Evolutionary conservation across 2,888 invertebrate genomes (phyloP), one percentile per base, ranked within the genome.

Genomic region (Patella depressa): DNA sequence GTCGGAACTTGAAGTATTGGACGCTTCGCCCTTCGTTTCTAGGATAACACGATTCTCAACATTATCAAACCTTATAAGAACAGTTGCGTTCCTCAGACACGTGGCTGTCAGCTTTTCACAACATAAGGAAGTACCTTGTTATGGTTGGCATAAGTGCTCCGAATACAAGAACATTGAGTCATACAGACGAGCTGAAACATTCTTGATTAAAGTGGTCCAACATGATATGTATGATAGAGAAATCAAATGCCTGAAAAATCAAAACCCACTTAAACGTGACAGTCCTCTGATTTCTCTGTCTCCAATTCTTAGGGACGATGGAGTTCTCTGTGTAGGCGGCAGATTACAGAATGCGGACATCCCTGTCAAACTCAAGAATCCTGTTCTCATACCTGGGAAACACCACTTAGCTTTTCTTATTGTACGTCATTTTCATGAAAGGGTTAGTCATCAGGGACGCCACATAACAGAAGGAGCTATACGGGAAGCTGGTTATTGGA

Each of bases 151-250:
- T 34, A 34, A 34, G 34, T 34, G 34, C 34, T 34, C 34, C 4
- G 34, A 34, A 34, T 34, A 34, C 34, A 34, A 34, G 7, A 34
- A 34, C 34, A 34, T 34, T 34, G 34, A 34, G 34, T 34, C 34
- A 4, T 34, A 34, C 34, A 34, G 55, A 97, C 96, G 92, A 96
- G 96, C 85, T 95, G 95, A 3, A 96, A 97, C 17, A 12, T 45
- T 15, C 7, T 57, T 76, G 34, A 53, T 76, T 45, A 29, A 72
- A 53, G n/a, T 45, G 7, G 17, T 76, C 2, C 73, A 77, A 17
- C 53, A 24, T 17, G 53, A 65, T 53, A 19, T n/a, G 12, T 77
- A 65, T 53, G 17, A 19, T 53, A 11, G 2, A 17, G 76, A 76
- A 54, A 34, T 70, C 34, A 76, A 72, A 24, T 5, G 19, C 14